Percentiles rank a stretch among this genome's conserved stretches.
These are phyloP conservation scores for Xyrauchen texanus DNA, from an alignment of 2,113 vertebrate genomes.

Conservation along the genomic window DNA sequence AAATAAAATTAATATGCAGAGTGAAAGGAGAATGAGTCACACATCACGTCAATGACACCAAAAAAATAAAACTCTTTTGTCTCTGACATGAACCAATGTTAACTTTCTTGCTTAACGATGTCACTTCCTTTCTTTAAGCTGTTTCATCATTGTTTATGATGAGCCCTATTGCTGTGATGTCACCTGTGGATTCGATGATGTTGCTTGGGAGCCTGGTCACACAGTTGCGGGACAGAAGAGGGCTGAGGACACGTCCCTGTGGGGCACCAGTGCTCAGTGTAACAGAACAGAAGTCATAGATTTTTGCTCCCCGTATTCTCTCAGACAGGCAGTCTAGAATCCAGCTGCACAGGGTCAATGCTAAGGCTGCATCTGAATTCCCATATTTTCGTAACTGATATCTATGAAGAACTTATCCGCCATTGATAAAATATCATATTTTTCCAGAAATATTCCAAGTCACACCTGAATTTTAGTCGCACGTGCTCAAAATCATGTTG, in stretches of 20 bases:
- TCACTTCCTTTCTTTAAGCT: conserved; percentile 2
- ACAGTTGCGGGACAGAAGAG: background rate
- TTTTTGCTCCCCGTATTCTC: conserved; percentile 1
- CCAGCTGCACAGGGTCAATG: conserved; percentile 5
- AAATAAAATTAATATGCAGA: too few species aligned
- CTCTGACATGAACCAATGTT: background rate
- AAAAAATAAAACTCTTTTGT: background rate
- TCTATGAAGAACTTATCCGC: too few species aligned
- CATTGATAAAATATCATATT: too few species aligned
- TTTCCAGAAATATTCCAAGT: too few species aligned
- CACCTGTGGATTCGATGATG: background rate
- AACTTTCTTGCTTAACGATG: conserved; percentile 1
- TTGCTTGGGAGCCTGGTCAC: background rate
- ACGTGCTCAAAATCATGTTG: too few species aligned
- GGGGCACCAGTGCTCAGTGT: conserved; percentile 13
- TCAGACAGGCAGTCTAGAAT: background rate
- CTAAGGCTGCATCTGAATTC: background rate
- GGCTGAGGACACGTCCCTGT: background rate
- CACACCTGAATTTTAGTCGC: too few species aligned
- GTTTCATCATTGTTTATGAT: background rate
- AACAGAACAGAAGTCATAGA: conserved; percentile 11
- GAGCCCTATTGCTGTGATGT: conserved; percentile 13
- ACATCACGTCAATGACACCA: background rate
- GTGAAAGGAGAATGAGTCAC: too few species aligned
- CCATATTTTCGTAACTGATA: too few species aligned